Base-by-base conservation (phyloP, 2,113 vertebrate genomes). In the Ochotona princeps region DNA sequence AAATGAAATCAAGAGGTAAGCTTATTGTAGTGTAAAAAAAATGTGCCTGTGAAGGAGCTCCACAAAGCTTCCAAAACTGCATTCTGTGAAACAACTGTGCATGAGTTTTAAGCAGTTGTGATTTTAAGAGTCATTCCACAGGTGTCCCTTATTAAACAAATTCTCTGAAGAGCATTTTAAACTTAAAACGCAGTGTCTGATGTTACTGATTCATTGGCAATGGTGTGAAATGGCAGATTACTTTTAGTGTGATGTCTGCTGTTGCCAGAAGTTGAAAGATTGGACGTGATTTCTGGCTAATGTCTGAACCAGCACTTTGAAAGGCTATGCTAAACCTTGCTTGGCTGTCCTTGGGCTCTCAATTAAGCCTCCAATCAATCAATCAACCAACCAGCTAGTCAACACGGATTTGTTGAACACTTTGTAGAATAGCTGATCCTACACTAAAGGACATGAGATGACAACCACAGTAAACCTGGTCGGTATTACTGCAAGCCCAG, bases 211-310 rank as follows among this genome's bases (percentile, higher is more conserved):
- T 83, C 66, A 87, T 38, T 84, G 20, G 35, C 67, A 89, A 2
- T 67, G 83, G 14, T 94, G 12, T 91, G 51, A 85, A 92, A 81
- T 91, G n/a, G 65, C 51, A 95, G 57, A 51, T 60, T 13, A 90
- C n/a, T 13, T 90, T 96, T 85, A 85, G 70, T 61, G 54, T 63
- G 67, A 84, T 61, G 76, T 84, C 51, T 96, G 11, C 21, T 89
- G 69, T 63, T 82, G 73, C 60, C 14, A 35, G 47, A 92, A 66
- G 28, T 75, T 89, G 60, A 65, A 94, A 93, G 69, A 80, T 35
- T 57, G 93, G 57, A 87, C 44, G 38, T 61, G 61, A 94, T 93
- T 94, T 93, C 90, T 96, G 76, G 66, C 90, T 94, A 54, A 87
- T 78, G 35, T 87, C 75, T 20, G 21, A 92, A 90, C 32, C 72